These are phyloP conservation scores for Cheiracanthium punctorium DNA, from an alignment of 2,888 invertebrate species.

Conservation along the genomic window DNA sequence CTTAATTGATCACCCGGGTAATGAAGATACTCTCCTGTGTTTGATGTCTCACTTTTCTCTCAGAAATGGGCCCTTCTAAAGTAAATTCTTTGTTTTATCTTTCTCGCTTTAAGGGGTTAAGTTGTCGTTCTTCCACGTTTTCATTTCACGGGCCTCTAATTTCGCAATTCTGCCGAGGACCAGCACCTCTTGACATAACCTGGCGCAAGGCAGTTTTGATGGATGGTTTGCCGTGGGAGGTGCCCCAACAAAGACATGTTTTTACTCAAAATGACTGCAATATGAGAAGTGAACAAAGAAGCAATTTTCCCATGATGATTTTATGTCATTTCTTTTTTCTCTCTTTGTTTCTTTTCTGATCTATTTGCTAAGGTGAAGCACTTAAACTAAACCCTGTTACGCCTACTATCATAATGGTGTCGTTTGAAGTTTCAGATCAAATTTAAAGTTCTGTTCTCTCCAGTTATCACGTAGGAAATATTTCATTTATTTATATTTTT, in stretches of 20 bases:
- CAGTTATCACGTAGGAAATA: too few species aligned
- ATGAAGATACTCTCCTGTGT: not conserved
- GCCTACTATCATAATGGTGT: too few species aligned
- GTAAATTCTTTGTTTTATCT: not conserved
- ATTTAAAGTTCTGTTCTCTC: too few species aligned
- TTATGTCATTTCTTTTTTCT: too few species aligned
- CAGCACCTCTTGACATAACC: not conserved
- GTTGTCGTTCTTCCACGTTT: not conserved
- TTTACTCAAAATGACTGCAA: not conserved
- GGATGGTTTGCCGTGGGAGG: not conserved
- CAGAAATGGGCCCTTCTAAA: not conserved
- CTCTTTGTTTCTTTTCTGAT: too few species aligned
- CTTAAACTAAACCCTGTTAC: too few species aligned
- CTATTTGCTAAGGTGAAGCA: too few species aligned
- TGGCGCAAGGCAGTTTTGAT: not conserved
- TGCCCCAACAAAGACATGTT: not conserved
- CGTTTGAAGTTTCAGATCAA: too few species aligned
- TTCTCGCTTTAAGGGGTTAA: not conserved
- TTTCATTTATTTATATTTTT: too few species aligned
- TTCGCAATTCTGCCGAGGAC: not conserved
- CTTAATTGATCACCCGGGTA: conserved; percentile 53
- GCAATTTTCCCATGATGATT: too few species aligned
- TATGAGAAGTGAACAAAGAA: not conserved
- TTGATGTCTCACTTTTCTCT: conserved; percentile 40
- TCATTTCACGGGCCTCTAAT: not conserved